Conservation (phyloP, 2,797 vertebrate species). For the Bovichtus diacanthus region DNA sequence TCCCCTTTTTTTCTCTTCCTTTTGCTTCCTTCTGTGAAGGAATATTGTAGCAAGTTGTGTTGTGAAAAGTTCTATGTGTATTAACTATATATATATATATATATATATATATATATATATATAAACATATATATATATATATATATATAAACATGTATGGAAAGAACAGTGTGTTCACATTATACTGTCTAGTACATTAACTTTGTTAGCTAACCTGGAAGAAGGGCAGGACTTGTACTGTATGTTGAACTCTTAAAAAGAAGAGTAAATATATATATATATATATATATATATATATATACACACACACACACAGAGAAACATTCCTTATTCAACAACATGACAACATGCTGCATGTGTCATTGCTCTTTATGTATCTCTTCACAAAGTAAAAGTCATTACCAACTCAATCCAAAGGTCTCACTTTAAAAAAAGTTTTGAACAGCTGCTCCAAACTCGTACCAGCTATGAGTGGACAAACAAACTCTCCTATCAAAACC, state of each 20-base stretch:
- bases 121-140: no score
- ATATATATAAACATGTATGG: no score
- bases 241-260: not conserved
- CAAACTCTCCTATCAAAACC: not conserved
- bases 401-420: not conserved
- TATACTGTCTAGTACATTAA: no score
- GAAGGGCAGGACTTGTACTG: no score
- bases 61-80: no score
- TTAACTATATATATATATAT: no score
- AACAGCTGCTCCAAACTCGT: constrained; percentile 8
- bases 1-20: no score
- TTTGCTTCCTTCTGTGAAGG: no score
- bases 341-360: not conserved
- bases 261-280: not conserved
- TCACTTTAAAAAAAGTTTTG: not conserved
- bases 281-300: not conserved
- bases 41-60: no score
- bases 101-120: no score
- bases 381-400: not conserved
- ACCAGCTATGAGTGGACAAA: constrained; percentile 6
- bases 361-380: not conserved
- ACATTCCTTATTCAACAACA: not conserved
- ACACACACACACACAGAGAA: not conserved
- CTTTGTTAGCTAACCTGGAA: no score
- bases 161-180: no score